Evolutionary conservation across 2,113 vertebrate genomes (phyloP), one percentile per base, ranked within the genome.

Genomic region (Oceanodroma tethys): DNA sequence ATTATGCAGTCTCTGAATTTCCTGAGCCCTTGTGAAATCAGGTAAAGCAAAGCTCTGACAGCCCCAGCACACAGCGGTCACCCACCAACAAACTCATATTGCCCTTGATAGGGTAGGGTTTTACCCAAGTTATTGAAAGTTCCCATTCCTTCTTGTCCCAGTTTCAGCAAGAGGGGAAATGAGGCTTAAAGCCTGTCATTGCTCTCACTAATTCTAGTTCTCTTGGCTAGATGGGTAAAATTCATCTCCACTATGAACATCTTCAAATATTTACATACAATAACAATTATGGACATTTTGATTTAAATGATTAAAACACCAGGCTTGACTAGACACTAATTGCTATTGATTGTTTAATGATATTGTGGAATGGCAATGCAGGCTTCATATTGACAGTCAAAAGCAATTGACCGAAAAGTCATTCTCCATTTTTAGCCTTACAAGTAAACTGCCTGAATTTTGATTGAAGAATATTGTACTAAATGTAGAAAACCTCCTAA

Each of bases 261-360:
- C 81, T 96, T 96, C 91, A 93, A 97, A 97, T 98, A 97, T 98
- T 97, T 97, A 97, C 96, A 97, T 97, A 97, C 96, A 96, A 93
- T 97, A 97, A 96, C 89, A 96, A 97, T 96, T 95, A 97, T 93
- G 96, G 94, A 90, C 89, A 92, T 97, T 97, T 97, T 97, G 97
- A 97, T 98, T 96, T 88, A 95, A 97, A 96, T 96, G 97, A 97
- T 97, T 97, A 97, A 97, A 98, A 98, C 95, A 97, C 95, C 86
- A 95, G 86, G 96, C 96, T 96, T 96, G 95, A 97, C 96, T 97
- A 98, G 96, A 97, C 96, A 96, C 97, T 98, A 97, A 98, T 97
- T 98, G 97, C 96, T 98, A 98, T 98, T 98, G 97, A 98, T 98
- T 97, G 94, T 95, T 96, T 97, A 97, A 98, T 97, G 96, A 98